Conservation (phyloP, 2,888 invertebrate genomes). For the Cephus rjabovi region DNA sequence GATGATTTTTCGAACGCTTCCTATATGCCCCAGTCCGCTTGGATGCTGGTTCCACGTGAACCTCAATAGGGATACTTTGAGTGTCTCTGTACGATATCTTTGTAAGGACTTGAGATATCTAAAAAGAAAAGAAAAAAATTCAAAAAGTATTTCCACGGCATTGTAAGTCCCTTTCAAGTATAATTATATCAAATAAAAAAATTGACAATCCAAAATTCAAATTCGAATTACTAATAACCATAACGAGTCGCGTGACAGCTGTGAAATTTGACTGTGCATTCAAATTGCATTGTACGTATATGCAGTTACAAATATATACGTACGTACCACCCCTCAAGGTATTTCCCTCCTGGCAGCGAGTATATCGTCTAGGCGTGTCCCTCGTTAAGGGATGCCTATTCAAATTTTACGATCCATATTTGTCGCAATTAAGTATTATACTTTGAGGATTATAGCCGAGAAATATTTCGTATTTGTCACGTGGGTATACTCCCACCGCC, state of each 20-base stretch:
- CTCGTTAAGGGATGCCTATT: constrained; percentile 59
- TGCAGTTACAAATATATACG: not conserved
- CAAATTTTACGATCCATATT: constrained; percentile 63
- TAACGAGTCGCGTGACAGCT: not conserved
- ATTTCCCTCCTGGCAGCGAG: not conserved
- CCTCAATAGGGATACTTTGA: not conserved
- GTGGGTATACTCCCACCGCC: not conserved
- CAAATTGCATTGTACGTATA: not conserved
- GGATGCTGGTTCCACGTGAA: not conserved
- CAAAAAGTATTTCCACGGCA: too few relatives aligned
- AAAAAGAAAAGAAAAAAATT: too few relatives aligned
- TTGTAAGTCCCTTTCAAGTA: too few relatives aligned
- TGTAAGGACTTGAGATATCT: not conserved
- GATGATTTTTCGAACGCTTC: not conserved
- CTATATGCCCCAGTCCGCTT: not conserved
- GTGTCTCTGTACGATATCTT: not conserved
- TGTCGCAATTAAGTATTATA: constrained; percentile 63
- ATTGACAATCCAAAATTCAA: not conserved
- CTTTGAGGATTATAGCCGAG: constrained; percentile 49
- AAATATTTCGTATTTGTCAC: constrained; percentile 54
- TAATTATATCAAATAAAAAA: too few relatives aligned
- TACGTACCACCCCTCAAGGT: not conserved
- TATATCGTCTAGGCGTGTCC: constrained; percentile 12
- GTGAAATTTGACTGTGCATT: not conserved
- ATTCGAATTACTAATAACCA: not conserved